These are phyloP conservation scores for Leptinotarsa tumamoca DNA, from an alignment of 2,888 invertebrate genomes.

Conservation along the genomic window DNA sequence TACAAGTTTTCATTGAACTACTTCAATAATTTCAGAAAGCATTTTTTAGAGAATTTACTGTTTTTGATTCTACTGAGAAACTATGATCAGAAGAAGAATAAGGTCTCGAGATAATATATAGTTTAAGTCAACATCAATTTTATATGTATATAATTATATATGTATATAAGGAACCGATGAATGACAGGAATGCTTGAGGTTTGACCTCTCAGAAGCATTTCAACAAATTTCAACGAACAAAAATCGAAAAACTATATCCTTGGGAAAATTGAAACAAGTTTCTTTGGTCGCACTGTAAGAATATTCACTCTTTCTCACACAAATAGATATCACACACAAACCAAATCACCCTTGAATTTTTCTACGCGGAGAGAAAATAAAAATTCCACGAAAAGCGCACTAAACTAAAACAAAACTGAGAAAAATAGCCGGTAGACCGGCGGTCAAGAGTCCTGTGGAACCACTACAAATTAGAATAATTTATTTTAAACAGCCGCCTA, in stretches of 20 bases:
- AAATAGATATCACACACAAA: slow-evolving; percentile 12
- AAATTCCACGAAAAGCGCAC: slow-evolving; percentile 21
- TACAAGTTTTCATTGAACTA: no score
- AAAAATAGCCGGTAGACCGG: slow-evolving; percentile 38
- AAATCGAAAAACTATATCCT: no score
- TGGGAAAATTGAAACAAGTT: no score
- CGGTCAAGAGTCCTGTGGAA: slow-evolving; percentile 36
- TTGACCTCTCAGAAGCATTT: not conserved
- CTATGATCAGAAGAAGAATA: no score
- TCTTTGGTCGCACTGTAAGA: no score
- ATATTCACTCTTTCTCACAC: not conserved
- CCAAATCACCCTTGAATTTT: slow-evolving; percentile 12
- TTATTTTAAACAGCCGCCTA: slow-evolving; percentile 37
- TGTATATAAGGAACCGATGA: not conserved
- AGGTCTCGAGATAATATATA: no score
- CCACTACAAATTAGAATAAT: slow-evolving; percentile 43
- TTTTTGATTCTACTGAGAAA: no score
- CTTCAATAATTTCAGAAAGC: no score
- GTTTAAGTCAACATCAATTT: no score
- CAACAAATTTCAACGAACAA: not conserved
- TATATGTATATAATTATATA: not conserved
- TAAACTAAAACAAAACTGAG: slow-evolving; percentile 33
- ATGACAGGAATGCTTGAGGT: not conserved
- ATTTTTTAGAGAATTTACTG: no score
- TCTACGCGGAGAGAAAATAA: slow-evolving; percentile 8